Base-by-base conservation (phyloP, 2,888 invertebrate species). In the Protophormia terraenovae region DNA sequence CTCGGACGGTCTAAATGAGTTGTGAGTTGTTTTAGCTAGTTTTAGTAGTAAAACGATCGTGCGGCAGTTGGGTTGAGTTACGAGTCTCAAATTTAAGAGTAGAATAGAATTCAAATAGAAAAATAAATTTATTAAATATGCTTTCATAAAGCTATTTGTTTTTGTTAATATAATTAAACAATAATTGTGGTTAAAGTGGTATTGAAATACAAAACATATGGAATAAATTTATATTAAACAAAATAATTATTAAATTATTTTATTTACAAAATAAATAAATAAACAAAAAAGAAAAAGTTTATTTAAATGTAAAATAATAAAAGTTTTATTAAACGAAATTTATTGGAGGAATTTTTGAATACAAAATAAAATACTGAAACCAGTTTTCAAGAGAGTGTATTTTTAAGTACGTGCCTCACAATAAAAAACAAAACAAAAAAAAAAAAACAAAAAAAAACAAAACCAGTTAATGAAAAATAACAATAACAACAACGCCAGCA, bases 1-100 rank as follows among this genome's bases (percentile, higher is more conserved):
- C 8, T 19, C 27, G 47, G 24, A 16, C 29, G 14, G 10, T 14
- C 53, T 71, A 71, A 12, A 8, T 67, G 41, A 32, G 50, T 72
- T 81, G 72, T 80, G 80, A 84, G 80, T 50, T 66, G 53, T 35
- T 82, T 64, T 14, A n/a, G n/a, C 60, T 14, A 50, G 19, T 35
- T 77, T 84, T 47, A 84, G 84, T 84, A 22, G 27, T 73, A 12
- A 58, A 81, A 58, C 32, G 78, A 78, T 75, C 66, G 78, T 82
- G 38, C 41, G 35, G 19, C 64, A 22, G 58, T 71, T 58, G 69
- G 35, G 75, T 79, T 71, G 64, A 55, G 14, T n/a, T 41, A 41
- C 47, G 47, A 64, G 64, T n/a, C 35, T 10, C 6, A 22, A 19
- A 35, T 62, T 60, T 38, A 8, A 1, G n/a, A 50, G 53, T 7